Conservation (phyloP, 2,888 invertebrate species). For the Tanytarsus gracilentus region DNA sequence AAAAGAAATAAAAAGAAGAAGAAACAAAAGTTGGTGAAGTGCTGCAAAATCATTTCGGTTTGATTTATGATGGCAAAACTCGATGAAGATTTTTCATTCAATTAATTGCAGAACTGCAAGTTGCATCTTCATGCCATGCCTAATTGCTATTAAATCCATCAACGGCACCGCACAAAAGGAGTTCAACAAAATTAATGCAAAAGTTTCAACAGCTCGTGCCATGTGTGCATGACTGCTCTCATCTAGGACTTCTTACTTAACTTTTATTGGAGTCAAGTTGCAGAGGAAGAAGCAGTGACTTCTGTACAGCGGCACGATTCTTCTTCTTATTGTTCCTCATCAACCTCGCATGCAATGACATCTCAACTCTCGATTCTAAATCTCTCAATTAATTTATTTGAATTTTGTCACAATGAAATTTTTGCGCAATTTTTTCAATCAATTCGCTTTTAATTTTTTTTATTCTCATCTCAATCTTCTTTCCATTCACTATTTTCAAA, state of each 20-base stretch:
- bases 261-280: not conserved
- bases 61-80: too few species aligned
- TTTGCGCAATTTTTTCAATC: too few species aligned
- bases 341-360: too few species aligned
- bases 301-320: not conserved
- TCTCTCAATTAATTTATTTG: too few species aligned
- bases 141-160: constrained; percentile 10
- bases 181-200: not conserved
- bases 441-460: not conserved
- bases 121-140: not conserved
- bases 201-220: constrained; percentile 10
- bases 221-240: not conserved
- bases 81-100: too few species aligned
- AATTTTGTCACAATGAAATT: too few species aligned
- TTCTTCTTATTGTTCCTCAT: too few species aligned
- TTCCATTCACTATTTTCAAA: not conserved
- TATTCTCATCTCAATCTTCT: not conserved
- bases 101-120: too few species aligned
- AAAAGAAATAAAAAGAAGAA: too few species aligned
- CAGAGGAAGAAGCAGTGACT: not conserved
- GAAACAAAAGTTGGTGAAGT: too few species aligned
- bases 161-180: not conserved
- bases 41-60: too few species aligned
- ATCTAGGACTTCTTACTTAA: not conserved
- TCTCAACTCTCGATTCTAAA: too few species aligned